Evolutionary conservation across 2,888 invertebrate genomes (phyloP).

Genomic region (Ecdyonurus torrentis): DNA sequence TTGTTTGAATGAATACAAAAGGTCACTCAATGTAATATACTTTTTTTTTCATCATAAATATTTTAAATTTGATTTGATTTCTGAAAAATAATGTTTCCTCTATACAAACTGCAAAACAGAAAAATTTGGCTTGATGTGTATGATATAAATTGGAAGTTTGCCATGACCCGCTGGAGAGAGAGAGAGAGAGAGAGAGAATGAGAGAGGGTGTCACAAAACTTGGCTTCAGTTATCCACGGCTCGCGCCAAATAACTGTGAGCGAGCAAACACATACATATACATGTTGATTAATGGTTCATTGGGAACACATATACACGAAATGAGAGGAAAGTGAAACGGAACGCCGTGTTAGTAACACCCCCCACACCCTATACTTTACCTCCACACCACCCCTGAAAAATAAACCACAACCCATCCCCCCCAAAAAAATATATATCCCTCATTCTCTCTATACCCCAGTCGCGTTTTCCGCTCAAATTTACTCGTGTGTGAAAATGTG

Average conservation of each 20-base stretch:
- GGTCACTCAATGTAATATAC: too few relatives aligned
- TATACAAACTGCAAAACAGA: too few relatives aligned
- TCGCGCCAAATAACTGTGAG: neutral
- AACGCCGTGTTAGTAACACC: neutral
- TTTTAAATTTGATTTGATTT: too few relatives aligned
- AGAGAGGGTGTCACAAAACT: neutral
- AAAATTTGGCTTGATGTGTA: too few relatives aligned
- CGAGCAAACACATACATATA: neutral
- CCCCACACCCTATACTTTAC: neutral
- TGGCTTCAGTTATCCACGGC: neutral
- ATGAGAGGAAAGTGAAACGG: slow-evolving; percentile 2
- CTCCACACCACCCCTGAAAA: neutral
- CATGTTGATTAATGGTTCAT: slow-evolving; percentile 3
- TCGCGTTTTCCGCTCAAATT: neutral
- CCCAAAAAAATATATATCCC: too few relatives aligned
- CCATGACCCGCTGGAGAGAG: neutral
- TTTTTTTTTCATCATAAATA: too few relatives aligned
- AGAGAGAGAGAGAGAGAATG: neutral
- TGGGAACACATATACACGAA: slow-evolving; percentile 1
- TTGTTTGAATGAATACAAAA: too few relatives aligned
- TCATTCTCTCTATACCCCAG: neutral
- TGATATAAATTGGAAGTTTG: neutral
- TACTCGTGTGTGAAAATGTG: neutral
- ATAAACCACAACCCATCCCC: too few relatives aligned
- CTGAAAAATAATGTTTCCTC: too few relatives aligned